Evolutionary conservation across 1,140 invertebrate genomes (phyloP), one percentile per base, ranked within the genome.

Genomic region (Vollenhovia emeryi): DNA sequence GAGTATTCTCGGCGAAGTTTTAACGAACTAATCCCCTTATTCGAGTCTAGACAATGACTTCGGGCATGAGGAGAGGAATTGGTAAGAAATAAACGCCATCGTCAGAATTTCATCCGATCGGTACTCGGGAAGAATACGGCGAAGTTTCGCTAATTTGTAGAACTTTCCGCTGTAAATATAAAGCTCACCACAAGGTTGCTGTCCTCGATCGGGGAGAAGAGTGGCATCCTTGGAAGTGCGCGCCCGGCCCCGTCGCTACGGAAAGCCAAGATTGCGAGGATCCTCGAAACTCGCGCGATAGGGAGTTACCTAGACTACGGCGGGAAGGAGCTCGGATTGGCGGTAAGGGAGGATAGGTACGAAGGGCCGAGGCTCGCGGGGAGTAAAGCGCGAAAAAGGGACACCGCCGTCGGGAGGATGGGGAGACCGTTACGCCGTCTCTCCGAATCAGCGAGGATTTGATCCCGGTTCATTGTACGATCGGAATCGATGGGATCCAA

Each of bases 221-320:
- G 43, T 43, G 60, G 30, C 50, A 68, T 74, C 83, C 52, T 71
- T 66, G 40, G 33, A 40, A 52, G 73, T 86, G 78, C 71, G 66
- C 57, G 66, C 43, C 71, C 71, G 40, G 30, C 11, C 30, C 4
- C 48, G 87, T 84, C 66, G 30, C 48, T 74, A n/a, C 43, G 86
- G 79, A 74, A 89, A 87, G 82, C 36, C 50, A 89, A 89, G 69
- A 86, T 89, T 84, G 79, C 69, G 1, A 73, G 85, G 60, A 87
- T 64, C 88, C 89, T 62, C 75, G 57, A 83, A 85, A 71, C 59
- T 84, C 13, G 66, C 45, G 45, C 74, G 15, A 71, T 85, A 86
- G 93, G 92, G 93, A 91, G 93, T 93, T 93, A 92, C 92, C 92
- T 91, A 90, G 92, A 92, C 93, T 92, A 93, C 92, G 82, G 62